Evolutionary conservation across 37 sponge, comb jelly and placozoan genomes (phyloP).

Genomic region (Halisarca cf. caerulea): DNA sequence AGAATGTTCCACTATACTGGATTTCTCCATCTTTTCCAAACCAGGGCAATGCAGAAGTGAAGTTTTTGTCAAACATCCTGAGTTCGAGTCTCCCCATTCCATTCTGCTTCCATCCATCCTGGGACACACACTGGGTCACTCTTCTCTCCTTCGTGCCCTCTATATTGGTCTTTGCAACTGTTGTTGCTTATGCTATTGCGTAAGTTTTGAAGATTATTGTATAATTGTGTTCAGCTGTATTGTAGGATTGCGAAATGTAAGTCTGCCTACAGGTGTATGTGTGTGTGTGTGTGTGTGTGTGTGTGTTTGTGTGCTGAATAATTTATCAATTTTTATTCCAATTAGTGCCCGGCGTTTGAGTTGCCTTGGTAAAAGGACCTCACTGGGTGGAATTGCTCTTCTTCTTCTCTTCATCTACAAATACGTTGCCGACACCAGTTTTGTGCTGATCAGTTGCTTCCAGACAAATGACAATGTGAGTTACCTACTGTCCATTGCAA

Average conservation of each 20-base stretch:
- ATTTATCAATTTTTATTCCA: background rate
- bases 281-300: background rate
- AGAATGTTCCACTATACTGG: too few species aligned
- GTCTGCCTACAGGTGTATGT: background rate
- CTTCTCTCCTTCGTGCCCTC: conserved; percentile 68
- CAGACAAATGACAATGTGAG: background rate
- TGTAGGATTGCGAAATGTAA: background rate
- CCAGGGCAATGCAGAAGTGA: too few species aligned
- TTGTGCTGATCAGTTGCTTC: conserved; percentile 70
- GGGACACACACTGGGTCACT: conserved; percentile 54
- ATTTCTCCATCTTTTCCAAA: too few species aligned
- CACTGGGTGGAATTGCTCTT: conserved; percentile 65
- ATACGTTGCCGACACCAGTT: conserved; percentile 73
- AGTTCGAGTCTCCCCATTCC: conserved; percentile 72
- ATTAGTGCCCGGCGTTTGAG: conserved; percentile 47
- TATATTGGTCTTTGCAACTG: conserved; percentile 15
- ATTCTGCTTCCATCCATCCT: conserved; percentile 34
- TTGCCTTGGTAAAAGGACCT: conserved; percentile 46
- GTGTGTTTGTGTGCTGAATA: background rate
- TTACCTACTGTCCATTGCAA: too few species aligned
- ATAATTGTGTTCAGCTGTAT: background rate
- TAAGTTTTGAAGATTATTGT: conserved; percentile 47
- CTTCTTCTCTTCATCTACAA: conserved; percentile 72
- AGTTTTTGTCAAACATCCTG: conserved; percentile 46
- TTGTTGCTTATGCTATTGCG: conserved; percentile 39